Evolutionary conservation across 2,113 vertebrate genomes (phyloP), one percentile per base, ranked within the genome.

Genomic region (Proterorhinus semilunaris): DNA sequence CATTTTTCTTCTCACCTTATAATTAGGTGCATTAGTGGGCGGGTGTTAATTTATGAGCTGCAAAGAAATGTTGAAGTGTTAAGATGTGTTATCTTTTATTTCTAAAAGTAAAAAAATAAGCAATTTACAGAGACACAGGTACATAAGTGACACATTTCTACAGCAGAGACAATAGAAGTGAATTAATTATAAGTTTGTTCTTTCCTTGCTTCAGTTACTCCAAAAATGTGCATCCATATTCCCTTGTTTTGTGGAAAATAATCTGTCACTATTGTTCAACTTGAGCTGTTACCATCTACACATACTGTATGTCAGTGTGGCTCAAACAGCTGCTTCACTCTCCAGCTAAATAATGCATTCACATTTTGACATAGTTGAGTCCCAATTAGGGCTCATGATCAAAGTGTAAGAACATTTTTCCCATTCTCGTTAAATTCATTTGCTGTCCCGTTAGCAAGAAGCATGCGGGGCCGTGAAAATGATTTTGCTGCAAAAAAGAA

Each of bases 401-500:
- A 69, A 69, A 62, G 10, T 46, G 9, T 11, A 10, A 51, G 54
- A 51, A 54, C 45, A 1, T 54, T 44, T 78, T 66, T 69, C 45
- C 21, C 51, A 12, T n/a, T 62, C 66, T 61, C 65, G 59, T 66
- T 62, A 49, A 76, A 76, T 50, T 57, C 36, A 72, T 73, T 71
- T 49, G 42, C 5, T 46, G 52, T 66, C 27, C 44, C 0, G 74
- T 73, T 68, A 78, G 67, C 69, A 78, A 36, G 55, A 73, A 50
- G 69, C 73, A 63, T 45, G 68, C 43, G 48, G 62, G 67, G 72
- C 66, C 69, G 64, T 83, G 74, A 83, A 83, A 81, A 79, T 62
- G 72, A 85, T 87, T 83, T 63, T 7, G 2, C 44, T 71, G 72
- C 69, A 74, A 81, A 80, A 81, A 80, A 7, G 53, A 72, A 69